Percentiles rank a stretch among this genome's conserved stretches.
These are phyloP conservation scores for Petaurus breviceps DNA, from an alignment of 2,113 vertebrate genomes.

Conservation along the genomic window DNA sequence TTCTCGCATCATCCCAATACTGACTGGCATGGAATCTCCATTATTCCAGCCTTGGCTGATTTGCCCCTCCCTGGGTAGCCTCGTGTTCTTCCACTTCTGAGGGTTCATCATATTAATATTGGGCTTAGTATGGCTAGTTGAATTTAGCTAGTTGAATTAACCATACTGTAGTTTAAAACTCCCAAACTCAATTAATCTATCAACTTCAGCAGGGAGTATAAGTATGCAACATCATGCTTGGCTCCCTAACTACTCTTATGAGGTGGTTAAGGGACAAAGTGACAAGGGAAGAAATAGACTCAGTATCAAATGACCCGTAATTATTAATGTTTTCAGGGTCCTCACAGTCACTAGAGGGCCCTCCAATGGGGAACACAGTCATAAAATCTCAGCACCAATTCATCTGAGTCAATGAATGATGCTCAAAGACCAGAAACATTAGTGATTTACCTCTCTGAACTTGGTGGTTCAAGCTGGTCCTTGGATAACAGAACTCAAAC, in stretches of 20 bases:
- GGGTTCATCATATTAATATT: not conserved
- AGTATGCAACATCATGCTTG: not conserved
- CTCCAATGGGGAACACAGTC: not conserved
- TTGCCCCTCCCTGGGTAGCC: not conserved
- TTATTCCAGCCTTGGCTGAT: not conserved
- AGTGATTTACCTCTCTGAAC: not conserved
- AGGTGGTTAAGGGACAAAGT: not conserved
- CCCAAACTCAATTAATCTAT: not conserved
- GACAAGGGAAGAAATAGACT: not conserved
- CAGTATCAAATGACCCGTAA: not conserved
- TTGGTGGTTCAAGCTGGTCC: not conserved
- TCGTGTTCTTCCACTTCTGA: not conserved
- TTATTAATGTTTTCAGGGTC: not conserved
- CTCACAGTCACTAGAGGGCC: not conserved
- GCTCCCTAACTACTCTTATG: not conserved
- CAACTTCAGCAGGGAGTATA: not conserved
- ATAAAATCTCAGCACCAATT: not conserved
- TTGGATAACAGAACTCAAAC: not conserved
- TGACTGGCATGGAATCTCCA: not conserved
- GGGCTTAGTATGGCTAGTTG: not conserved
- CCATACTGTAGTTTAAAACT: not conserved
- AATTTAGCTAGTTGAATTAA: too few species aligned
- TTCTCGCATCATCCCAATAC: not conserved
- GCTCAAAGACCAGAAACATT: not conserved
- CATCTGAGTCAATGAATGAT: not conserved